Base-by-base conservation (phyloP, 2,113 vertebrate genomes). In the Takifugu bimaculatus region DNA sequence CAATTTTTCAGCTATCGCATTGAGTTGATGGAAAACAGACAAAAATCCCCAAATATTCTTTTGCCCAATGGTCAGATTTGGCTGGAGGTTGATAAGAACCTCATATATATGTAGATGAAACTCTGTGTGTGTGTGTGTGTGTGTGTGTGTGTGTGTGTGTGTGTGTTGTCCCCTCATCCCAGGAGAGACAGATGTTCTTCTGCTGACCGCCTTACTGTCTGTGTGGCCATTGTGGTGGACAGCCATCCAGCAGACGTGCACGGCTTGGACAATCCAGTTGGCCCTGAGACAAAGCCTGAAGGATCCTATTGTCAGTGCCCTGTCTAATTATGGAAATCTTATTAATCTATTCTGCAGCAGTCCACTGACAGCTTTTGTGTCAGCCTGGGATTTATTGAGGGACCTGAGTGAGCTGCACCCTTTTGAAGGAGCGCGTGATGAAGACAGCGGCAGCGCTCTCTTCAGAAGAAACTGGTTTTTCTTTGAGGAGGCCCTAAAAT, bases 271-370 rank as follows among this genome's bases (percentile, higher is more conserved):
- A 86, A 93, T 93, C 88, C 93, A 87, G 89, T 88, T 88, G 82
- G 89, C 72, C 70, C 26, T 83, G 91, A 93, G 92, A 97, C 95
- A 96, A 97, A 94, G 91, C 91, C 82, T 84, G 74, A 91, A 69
- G 92, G 93, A 95, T 94, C 93, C 93, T 78, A 95, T 96, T 96
- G 95, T 98, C 88, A 84, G 79, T 60, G 74, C 77, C 71, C 86
- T 92, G 88, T 90, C 93, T 92, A 90, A 94, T 96, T 93, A 94
- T 94, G 94, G 95, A 96, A 95, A 98, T 95, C 94, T 93, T 93
- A 94, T 97, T 95, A 96, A 97, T 96, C 95, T 95, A 95, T 96
- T 95, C 89, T 87, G 82, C 77, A 74, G 85, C 78, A 83, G 80
- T 82, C 84, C 74, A 80, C 87, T 85, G 85, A 86, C 86, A 85